A percentile compares a stretch with the other conserved stretches of the same genome.
phyloP scores from a whole-genome alignment of 2,888 invertebrate species.

The Andrena chrysosceles region DNA sequence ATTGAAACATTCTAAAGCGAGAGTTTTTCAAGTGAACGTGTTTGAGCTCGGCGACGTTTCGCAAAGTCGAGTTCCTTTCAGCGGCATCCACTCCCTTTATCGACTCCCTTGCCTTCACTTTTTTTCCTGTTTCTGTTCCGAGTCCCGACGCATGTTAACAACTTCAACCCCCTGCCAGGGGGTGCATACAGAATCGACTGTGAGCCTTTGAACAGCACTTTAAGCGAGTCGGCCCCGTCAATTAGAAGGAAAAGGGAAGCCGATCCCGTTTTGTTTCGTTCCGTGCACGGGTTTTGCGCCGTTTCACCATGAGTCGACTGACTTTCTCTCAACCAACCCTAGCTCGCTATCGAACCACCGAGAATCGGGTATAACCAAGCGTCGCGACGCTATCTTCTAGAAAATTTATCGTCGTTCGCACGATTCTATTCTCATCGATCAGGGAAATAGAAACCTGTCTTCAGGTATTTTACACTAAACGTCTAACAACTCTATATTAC shows the following conservation, averaged over 20 bases:
- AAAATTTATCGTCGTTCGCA: background rate
- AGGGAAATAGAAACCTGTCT: too few relatives aligned
- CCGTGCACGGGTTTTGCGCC: background rate
- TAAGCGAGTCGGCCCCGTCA: slow-evolving; percentile 47
- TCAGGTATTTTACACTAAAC: too few relatives aligned
- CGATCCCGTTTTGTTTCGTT: slow-evolving; percentile 3
- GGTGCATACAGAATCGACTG: slow-evolving; percentile 55
- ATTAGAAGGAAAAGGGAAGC: slow-evolving; percentile 54
- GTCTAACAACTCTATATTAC: too few relatives aligned
- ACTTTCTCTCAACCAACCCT: slow-evolving; percentile 20
- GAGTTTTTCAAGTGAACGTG: background rate
- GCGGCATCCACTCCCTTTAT: slow-evolving; percentile 6
- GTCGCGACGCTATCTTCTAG: background rate
- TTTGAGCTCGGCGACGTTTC: background rate
- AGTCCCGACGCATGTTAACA: slow-evolving; percentile 55
- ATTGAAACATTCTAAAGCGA: background rate
- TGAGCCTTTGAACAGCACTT: slow-evolving; percentile 49
- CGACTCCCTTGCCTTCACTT: slow-evolving; percentile 12
- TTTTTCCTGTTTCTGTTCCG: slow-evolving; percentile 38
- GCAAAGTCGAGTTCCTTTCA: background rate
- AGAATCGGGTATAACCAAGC: background rate
- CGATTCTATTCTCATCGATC: too few relatives aligned
- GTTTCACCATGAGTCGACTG: background rate
- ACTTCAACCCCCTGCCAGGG: slow-evolving; percentile 40
- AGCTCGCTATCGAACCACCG: background rate